Evolutionary conservation across 1,140 invertebrate genomes (phyloP), one percentile per base, ranked within the genome.

Genomic region (Monomorium pharaonis): DNA sequence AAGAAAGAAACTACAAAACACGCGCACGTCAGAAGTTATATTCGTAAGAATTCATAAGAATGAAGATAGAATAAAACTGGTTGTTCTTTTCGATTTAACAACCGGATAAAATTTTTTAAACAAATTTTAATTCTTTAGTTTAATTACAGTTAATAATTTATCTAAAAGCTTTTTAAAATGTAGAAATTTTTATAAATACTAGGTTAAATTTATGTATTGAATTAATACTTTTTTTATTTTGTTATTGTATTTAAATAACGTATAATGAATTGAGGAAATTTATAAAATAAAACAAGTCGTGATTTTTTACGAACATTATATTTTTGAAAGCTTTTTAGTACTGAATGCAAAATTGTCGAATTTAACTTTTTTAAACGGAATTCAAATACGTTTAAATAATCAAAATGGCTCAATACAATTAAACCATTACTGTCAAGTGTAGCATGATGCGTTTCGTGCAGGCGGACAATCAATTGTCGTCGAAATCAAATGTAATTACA

Each of bases 401-500:
- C 60, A 37, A 58, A 54, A 3, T 33, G 51, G 56, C 51, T 56
- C 37, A n/a, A 21, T 42, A 21, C n/a, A 74, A 60, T 83, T 74
- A 42, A 74, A 74, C 16, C 24, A n/a, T 72, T 56, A 51, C 30
- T 24, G 14, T 47, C n/a, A 42, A 80, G 14, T 51, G 33, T 33
- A 44, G 47, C 27, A 51, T 2, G 12, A 63, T 14, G 37, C 33
- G 18, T 56, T 81, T 44, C 37, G 77, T 27, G 24, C 24, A 44
- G 7, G n/a, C n/a, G 7, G n/a, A 44, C 24, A 74, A 72, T 72
- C 33, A 81, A 58, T 83, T 83, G 24, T 67, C n/a, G 14, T n/a
- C 37, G 37, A 83, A 60, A 83, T 83, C 44, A 47, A 69, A 51
- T 18, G 54, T 33, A 74, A 80, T 80, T 47, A 60, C 24, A 21